These are phyloP conservation scores for Caiman crocodilus DNA, from an alignment of 2,797 vertebrate genomes.

Conservation along the genomic window DNA sequence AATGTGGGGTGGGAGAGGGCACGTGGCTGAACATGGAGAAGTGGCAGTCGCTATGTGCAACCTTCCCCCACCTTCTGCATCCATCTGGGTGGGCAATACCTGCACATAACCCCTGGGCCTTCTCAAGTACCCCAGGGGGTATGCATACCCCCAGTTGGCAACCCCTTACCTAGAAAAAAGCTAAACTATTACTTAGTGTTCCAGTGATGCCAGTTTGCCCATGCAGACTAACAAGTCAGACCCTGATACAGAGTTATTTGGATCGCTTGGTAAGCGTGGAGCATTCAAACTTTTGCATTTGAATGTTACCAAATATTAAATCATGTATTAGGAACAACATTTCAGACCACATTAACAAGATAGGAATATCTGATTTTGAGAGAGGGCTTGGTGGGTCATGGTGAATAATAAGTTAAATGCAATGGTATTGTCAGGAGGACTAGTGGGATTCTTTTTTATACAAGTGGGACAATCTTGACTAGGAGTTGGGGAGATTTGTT, in stretches of 20 bases:
- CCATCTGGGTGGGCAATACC: too few relatives aligned
- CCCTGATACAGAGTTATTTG: neutral
- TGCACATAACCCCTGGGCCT: too few relatives aligned
- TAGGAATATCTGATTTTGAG: accelerated
- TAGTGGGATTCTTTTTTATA: neutral
- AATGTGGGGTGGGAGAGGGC: too few relatives aligned
- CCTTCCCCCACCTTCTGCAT: too few relatives aligned
- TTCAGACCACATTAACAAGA: neutral
- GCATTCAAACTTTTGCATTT: neutral
- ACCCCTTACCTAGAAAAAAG: too few relatives aligned
- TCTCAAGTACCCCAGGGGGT: too few relatives aligned
- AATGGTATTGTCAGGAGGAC: neutral
- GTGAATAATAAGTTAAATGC: neutral
- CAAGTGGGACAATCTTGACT: neutral
- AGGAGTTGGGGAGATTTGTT: neutral
- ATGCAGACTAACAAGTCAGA: neutral
- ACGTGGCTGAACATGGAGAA: too few relatives aligned
- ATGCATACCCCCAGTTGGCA: too few relatives aligned
- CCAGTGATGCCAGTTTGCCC: too few relatives aligned
- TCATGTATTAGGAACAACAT: neutral
- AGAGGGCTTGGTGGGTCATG: neutral
- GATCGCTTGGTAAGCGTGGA: neutral
- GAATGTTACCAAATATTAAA: neutral
- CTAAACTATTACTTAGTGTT: too few relatives aligned
- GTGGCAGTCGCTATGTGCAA: too few relatives aligned